Percentiles rank a stretch among this genome's conserved stretches.
phyloP scores from a whole-genome alignment of 2,797 vertebrate species.

The Streptopelia turtur region DNA sequence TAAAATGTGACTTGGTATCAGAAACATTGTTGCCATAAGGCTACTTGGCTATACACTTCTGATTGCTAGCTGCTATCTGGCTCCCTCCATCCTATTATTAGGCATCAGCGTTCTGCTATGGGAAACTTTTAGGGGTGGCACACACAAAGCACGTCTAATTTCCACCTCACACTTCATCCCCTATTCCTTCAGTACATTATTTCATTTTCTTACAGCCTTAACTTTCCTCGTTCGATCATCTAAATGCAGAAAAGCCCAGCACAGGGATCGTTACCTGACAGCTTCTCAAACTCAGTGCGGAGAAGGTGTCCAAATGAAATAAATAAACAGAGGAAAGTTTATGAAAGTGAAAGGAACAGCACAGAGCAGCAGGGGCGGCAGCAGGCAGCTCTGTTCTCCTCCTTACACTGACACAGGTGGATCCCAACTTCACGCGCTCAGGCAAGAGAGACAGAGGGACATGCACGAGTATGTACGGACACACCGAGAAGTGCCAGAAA shows the following conservation, averaged over 20 bases:
- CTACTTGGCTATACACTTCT: slow-evolving; percentile 25
- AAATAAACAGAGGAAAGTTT: slow-evolving; percentile 63
- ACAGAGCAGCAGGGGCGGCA: slow-evolving; percentile 43
- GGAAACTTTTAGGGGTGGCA: slow-evolving; percentile 16
- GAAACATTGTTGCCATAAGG: slow-evolving; percentile 46
- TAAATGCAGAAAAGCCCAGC: slow-evolving; percentile 45
- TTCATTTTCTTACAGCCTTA: slow-evolving; percentile 1
- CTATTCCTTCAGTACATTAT: slow-evolving; percentile 26
- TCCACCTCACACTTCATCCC: slow-evolving; percentile 35
- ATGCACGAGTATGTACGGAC: fast-evolving
- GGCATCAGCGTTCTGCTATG: slow-evolving; percentile 20
- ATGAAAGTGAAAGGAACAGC: slow-evolving; percentile 67
- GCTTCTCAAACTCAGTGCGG: slow-evolving; percentile 41
- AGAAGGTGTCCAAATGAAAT: slow-evolving; percentile 47
- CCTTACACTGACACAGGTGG: slow-evolving; percentile 66
- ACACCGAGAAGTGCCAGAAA: background rate
- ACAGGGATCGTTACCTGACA: slow-evolving; percentile 2
- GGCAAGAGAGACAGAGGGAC: background rate
- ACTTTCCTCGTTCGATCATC: slow-evolving; percentile 46
- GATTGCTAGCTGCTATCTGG: slow-evolving; percentile 44
- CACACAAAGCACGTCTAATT: slow-evolving; percentile 51
- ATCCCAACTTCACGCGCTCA: slow-evolving; percentile 51
- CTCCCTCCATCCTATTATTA: slow-evolving; percentile 36
- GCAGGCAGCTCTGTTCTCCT: slow-evolving; percentile 47
- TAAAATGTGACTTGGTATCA: background rate